Evolutionary conservation across 2,113 vertebrate species (phyloP).

Genomic region (Pedionomus torquatus): DNA sequence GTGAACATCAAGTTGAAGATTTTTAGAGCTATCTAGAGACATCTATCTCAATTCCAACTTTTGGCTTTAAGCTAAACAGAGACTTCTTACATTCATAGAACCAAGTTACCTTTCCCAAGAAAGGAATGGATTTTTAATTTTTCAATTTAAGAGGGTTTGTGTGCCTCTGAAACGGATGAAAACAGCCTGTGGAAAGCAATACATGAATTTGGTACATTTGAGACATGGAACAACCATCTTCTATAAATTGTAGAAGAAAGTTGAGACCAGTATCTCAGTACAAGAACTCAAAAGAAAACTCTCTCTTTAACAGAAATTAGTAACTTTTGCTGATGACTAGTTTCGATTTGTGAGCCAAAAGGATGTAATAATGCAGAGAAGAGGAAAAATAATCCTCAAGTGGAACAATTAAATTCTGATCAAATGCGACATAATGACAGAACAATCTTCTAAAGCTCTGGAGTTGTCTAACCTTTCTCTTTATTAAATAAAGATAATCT

Average conservation of each 20-base stretch:
- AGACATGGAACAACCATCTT: not conserved
- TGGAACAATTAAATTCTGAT: slow-evolving; percentile 63
- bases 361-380: not conserved
- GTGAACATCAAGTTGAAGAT: not conserved
- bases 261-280: slow-evolving; percentile 5
- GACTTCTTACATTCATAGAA: not conserved
- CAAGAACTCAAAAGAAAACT: not conserved
- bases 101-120: not conserved
- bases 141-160: not conserved
- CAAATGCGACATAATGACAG: slow-evolving; percentile 18
- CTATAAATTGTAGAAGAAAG: slow-evolving; percentile 34
- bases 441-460: slow-evolving; percentile 20
- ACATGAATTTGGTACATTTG: not conserved
- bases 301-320: slow-evolving; percentile 49
- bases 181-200: not conserved
- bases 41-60: not conserved
- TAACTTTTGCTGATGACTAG: slow-evolving; percentile 7
- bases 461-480: slow-evolving; percentile 44
- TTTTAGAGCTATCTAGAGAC: not conserved
- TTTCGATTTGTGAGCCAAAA: slow-evolving; percentile 51
- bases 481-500: slow-evolving; percentile 49
- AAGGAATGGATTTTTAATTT: not conserved
- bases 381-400: slow-evolving; percentile 66
- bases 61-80: not conserved
- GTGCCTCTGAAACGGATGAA: not conserved